Evolutionary conservation across 2,113 vertebrate genomes (phyloP), one percentile per base, ranked within the genome.

Genomic region (Glaucomys volans): DNA sequence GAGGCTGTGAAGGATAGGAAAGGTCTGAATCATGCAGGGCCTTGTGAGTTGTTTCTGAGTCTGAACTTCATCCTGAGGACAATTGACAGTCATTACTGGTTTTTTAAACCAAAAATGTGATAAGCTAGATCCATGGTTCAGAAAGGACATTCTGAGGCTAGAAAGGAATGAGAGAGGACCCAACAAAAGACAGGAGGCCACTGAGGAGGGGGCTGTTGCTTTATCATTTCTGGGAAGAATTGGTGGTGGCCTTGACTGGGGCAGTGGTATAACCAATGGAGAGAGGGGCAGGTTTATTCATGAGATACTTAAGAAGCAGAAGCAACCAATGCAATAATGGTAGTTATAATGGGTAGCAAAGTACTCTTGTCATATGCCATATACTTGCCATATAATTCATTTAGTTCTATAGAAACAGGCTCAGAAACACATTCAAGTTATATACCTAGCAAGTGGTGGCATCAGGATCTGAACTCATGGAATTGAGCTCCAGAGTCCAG

Each of bases 61-160:
- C 40, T 83, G 81, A 42, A 82, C 12, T 62, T 94, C 62, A 64
- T 88, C 13, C 37, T 22, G 40, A 28, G 44, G 30, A 71, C 79
- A 52, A 44, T 37, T 80, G n/a, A 37, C 24, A 59, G 12, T 77
- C 18, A 8, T 40, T 42, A 54, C 66, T 37, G 28, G 18, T 13
- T 77, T 77, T 93, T 81, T 93, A 67, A 95, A 40, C 14, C 30
- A 24, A 40, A 40, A 47, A 93, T 64, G 71, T n/a, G 50, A 74
- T 8, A n/a, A 47, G 26, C 22, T 42, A 69, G 71, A 76, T 62
- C 64, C 20, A 37, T 11, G n/a, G n/a, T 82, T 95, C 42, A 71
- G 87, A 91, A 93, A 77, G 28, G 92, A 4, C 8, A 24, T 95
- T 95, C 87, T 89, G 62, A 18, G 67, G 18, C 54, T 52, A 90